Conservation (phyloP, 92 coral and sea anemone genomes). For the Parazoanthus atlanticus region DNA sequence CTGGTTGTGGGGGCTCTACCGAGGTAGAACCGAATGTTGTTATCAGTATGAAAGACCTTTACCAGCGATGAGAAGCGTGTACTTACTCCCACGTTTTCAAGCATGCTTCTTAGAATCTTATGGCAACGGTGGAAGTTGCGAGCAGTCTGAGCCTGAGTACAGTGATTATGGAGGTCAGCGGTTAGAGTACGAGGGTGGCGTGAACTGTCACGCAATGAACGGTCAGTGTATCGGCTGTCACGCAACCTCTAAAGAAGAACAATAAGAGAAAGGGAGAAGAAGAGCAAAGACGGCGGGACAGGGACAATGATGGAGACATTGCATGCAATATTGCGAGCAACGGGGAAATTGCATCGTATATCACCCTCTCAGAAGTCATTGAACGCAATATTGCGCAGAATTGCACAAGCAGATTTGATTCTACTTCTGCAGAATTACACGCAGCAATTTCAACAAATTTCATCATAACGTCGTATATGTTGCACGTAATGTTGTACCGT, state of each 20-base stretch:
- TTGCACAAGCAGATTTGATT: too few species aligned
- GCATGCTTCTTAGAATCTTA: slow-evolving; percentile 34
- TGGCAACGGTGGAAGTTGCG: slow-evolving; percentile 29
- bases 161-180: slow-evolving; percentile 26
- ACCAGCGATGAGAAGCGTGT: not conserved
- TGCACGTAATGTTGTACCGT: too few species aligned
- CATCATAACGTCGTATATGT: too few species aligned
- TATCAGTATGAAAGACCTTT: not conserved
- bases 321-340: not conserved
- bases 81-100: slow-evolving; percentile 42
- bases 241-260: slow-evolving; percentile 9
- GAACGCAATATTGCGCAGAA: too few species aligned
- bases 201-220: not conserved
- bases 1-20: too few species aligned
- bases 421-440: too few species aligned
- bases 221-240: not conserved
- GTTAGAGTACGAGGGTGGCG: not conserved
- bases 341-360: too few species aligned
- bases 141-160: slow-evolving; percentile 35
- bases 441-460: too few species aligned
- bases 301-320: not conserved
- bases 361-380: too few species aligned
- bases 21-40: too few species aligned
- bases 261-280: not conserved
- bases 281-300: not conserved